Evolutionary conservation across 2,888 invertebrate species (phyloP).

Genomic region (Polymixis flavicincta): DNA sequence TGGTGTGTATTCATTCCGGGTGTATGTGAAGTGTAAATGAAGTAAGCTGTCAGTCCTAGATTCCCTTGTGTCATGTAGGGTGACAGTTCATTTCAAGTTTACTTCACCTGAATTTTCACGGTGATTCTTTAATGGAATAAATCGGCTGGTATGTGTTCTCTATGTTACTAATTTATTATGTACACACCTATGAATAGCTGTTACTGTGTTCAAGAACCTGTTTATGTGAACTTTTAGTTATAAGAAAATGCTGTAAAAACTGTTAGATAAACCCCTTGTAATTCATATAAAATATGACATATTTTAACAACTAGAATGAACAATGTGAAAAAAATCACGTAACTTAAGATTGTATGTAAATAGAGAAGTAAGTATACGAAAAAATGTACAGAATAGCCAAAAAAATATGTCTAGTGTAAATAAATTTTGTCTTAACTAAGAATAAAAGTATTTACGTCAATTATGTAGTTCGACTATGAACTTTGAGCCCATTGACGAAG

Average conservation of each 20-base stretch:
- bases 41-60: background rate
- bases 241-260: slow-evolving; percentile 15
- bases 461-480: slow-evolving; percentile 75
- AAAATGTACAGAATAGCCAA: slow-evolving; percentile 60
- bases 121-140: background rate
- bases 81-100: background rate
- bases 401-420: slow-evolving; percentile 60
- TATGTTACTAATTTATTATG: slow-evolving; percentile 8
- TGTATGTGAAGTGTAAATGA: background rate
- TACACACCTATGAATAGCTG: slow-evolving; percentile 1
- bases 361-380: slow-evolving; percentile 62
- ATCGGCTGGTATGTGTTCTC: slow-evolving; percentile 6
- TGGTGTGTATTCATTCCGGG: background rate
- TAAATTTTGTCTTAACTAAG: slow-evolving; percentile 55
- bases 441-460: slow-evolving; percentile 85
- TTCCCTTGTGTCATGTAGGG: background rate
- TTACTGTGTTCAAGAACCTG: background rate
- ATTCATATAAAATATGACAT: slow-evolving; percentile 46
- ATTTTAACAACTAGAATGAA: slow-evolving; percentile 14
- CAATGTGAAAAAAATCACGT: slow-evolving; percentile 3
- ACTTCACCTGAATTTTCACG: background rate
- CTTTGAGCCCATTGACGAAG: slow-evolving; percentile 87
- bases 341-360: slow-evolving; percentile 51
- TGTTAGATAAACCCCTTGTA: slow-evolving; percentile 11
- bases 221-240: background rate